Conservation (phyloP, 2,888 invertebrate species). For the Rapana venosa region DNA sequence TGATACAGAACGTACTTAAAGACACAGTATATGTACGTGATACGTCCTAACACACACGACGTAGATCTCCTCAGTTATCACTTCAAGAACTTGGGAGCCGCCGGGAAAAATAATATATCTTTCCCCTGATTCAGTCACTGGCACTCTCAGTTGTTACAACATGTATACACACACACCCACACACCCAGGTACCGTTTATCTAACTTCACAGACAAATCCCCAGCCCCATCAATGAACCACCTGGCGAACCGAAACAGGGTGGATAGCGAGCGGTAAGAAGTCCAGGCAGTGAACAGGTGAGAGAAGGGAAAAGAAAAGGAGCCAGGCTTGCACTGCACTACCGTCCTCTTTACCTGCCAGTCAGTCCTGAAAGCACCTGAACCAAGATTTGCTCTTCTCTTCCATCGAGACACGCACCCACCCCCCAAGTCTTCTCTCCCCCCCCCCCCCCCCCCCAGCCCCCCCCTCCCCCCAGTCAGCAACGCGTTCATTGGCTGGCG, state of each 20-base stretch:
- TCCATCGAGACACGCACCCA: slow-evolving; percentile 36
- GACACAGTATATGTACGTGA: too few species aligned
- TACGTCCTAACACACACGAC: too few species aligned
- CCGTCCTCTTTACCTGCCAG: slow-evolving; percentile 7
- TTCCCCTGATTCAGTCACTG: too few species aligned
- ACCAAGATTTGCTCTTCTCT: slow-evolving; percentile 7
- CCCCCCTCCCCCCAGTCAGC: not conserved
- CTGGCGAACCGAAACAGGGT: too few species aligned
- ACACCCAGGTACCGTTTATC: not conserved
- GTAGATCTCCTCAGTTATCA: too few species aligned
- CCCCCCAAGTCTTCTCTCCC: slow-evolving; percentile 9
- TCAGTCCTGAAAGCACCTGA: slow-evolving; percentile 31
- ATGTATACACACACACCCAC: too few species aligned
- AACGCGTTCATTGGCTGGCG: slow-evolving; percentile 32
- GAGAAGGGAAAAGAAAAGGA: not conserved
- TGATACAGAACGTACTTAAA: too few species aligned
- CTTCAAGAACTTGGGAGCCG: too few species aligned
- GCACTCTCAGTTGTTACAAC: too few species aligned
- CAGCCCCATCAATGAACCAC: too few species aligned
- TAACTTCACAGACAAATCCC: too few species aligned
- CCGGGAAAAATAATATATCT: too few species aligned
- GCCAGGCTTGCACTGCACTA: not conserved
- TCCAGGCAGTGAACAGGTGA: slow-evolving; percentile 8
- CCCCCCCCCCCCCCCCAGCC: not conserved
- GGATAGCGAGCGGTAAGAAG: not conserved